Evolutionary conservation across 2,797 vertebrate species (phyloP).

Genomic region (Thripadectes ignobilis): DNA sequence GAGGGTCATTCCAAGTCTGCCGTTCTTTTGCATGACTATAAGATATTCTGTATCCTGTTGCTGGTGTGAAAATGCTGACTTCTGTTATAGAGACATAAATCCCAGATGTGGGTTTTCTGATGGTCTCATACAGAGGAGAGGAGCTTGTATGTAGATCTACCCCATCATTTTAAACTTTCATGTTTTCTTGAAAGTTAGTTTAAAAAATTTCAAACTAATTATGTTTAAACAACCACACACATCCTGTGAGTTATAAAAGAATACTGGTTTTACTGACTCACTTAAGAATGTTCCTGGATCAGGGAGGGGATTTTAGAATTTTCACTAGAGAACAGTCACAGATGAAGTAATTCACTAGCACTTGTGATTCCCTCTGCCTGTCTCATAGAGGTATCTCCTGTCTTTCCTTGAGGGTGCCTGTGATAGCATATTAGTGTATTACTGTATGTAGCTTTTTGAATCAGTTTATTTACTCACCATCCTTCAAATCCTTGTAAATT

Average conservation of each 20-base stretch:
- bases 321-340: background rate
- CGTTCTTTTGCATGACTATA: background rate
- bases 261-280: background rate
- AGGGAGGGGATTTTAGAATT: background rate
- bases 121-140: background rate
- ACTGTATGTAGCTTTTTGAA: background rate
- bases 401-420: background rate
- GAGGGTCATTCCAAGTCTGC: background rate
- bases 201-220: background rate
- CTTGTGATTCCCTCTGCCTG: background rate
- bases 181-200: background rate
- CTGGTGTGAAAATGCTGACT: background rate
- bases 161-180: background rate
- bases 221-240: background rate
- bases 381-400: background rate
- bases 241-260: background rate
- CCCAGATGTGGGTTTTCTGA: background rate
- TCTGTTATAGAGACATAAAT: background rate
- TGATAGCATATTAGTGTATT: background rate
- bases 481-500: background rate
- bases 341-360: background rate
- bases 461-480: background rate
- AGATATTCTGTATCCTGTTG: background rate
- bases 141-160: background rate
- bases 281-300: background rate